Evolutionary conservation across 2,113 vertebrate species (phyloP).

Genomic region (Ginglymostoma cirratum): DNA sequence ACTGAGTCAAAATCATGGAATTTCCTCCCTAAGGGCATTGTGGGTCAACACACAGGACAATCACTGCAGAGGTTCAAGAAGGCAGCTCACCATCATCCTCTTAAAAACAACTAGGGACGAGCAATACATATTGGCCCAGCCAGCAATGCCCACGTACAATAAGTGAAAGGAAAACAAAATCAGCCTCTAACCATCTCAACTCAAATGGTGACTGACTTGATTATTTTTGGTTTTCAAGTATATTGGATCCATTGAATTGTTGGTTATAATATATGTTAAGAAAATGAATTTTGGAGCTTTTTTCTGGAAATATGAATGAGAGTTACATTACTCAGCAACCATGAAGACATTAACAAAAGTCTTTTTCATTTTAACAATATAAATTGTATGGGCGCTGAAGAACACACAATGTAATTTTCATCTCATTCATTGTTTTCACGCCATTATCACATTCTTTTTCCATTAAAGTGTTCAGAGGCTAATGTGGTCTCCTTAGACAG

Average conservation of each 20-base stretch:
- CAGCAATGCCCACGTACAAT: too few relatives aligned
- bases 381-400: not conserved
- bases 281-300: not conserved
- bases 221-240: not conserved
- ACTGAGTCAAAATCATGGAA: too few relatives aligned
- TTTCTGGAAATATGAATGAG: not conserved
- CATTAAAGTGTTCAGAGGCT: constrained; percentile 2
- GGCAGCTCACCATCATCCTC: too few relatives aligned
- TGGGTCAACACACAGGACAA: too few relatives aligned
- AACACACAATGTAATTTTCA: not conserved
- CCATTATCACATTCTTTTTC: not conserved
- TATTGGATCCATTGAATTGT: not conserved
- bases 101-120: too few relatives aligned
- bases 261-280: not conserved
- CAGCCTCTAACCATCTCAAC: not conserved
- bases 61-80: too few relatives aligned
- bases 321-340: not conserved
- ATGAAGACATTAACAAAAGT: not conserved
- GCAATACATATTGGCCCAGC: too few relatives aligned
- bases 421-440: not conserved
- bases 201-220: not conserved
- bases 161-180: too few relatives aligned
- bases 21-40: too few relatives aligned
- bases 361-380: constrained; percentile 4
- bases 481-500: not conserved